Base-by-base conservation (phyloP, 2,797 vertebrate species). In the Sparidentex hasta region DNA sequence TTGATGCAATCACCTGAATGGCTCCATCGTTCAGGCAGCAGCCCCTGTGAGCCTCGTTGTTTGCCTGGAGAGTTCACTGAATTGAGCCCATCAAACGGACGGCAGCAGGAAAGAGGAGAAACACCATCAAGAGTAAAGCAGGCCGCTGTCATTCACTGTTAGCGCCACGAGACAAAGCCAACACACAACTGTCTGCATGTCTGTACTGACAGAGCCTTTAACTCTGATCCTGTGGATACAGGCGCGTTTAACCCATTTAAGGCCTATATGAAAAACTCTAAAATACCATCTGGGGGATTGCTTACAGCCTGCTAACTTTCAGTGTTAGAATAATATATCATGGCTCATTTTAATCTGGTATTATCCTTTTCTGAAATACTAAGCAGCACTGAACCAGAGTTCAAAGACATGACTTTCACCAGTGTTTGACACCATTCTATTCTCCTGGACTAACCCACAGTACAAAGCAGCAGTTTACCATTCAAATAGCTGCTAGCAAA, bases 1-100 rank as follows among this genome's bases (percentile, higher is more conserved):
- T 78, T 74, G 77, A 80, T 83, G 74, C 72, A 84, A 81, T 87
- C 77, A 81, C 47, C 43, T 79, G 74, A 79, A 80, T 78, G 80
- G 72, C 63, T 33, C 51, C 80, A 74, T 83, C 78, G 12, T 79
- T 86, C 69, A 61, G 65, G 14, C 56, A 56, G 64, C 46, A 17
- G 64, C 58, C 20, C 66, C 57, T 4, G 57, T 29, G 41, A 47
- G 43, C 23, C 8, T 13, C 11, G 29, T 9, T 76, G 66, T 79
- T 86, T 70, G 76, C 57, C 59, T 47, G 21, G 23, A 71, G 66
- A 83, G 66, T 61, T 77, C 61, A 14, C 11, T 62, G 65, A 85
- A 87, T 74, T 44, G 68, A 71, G 67, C 18, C 68, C 59, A 47
- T 78, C 71, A 75, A 46, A 64, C 1, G 11, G 63, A 25, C 7